Base-by-base conservation (phyloP, 2,888 invertebrate genomes). In the Himalopsyche tibetana region DNA sequence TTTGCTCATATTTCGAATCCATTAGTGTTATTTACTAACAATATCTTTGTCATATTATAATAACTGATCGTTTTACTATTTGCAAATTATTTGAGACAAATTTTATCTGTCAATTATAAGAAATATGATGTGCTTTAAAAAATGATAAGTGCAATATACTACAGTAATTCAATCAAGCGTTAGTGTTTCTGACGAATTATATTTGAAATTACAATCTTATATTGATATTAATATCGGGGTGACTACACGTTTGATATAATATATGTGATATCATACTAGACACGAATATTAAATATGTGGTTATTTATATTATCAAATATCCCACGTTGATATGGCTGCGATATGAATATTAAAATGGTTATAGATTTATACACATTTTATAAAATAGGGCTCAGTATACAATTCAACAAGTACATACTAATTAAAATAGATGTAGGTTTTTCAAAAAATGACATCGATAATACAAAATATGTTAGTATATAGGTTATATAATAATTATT, bases 391-490 rank as follows among this genome's bases (percentile, higher is more conserved):
- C 69, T 87, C 87, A 55, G 87, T 85, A 85, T 86, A 85, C 84
- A 85, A 84, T 82, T 82, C 85, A 87, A 88, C 85, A 81, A 85
- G 84, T 84, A 45, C 56, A 86, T 85, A 84, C 84, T 80, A 83
- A 84, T 85, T 63, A 87, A 87, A 82, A 82, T 84, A 83, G 82
- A 89, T 88, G 82, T 86, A 88, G 81, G 85, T 87, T 86, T 86
- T 85, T 85, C 86, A 85, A 88, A 92, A 90, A 93, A 93, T 93
- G 93, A 93, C 93, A 93, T 92, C 92, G 93, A 93, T 93, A 93
- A 90, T 91, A 89, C 88, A 90, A 89, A 88, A 87, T 88, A 89
- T 88, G 90, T 92, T 91, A 89, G 79, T 86, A 86, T 89, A 63
- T 63, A 63, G 63, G 63, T 63, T 63, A 36, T 38, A 74, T 89